Conservation (phyloP, 2,888 invertebrate species). For the Cryptocephalus primarius region DNA sequence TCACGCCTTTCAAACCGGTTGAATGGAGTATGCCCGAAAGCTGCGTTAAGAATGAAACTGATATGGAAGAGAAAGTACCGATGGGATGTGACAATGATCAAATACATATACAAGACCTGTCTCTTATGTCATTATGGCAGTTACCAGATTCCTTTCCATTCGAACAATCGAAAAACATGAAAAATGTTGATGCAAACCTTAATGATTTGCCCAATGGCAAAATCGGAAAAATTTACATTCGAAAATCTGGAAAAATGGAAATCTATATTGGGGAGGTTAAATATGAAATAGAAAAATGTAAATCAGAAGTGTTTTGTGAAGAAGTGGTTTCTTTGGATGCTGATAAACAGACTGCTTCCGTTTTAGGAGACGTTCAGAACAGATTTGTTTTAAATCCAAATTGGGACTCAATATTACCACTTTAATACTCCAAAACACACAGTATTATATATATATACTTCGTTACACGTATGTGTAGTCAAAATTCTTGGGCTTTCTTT, state of each 20-base stretch:
- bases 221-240: constrained; percentile 11
- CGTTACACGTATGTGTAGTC: too few relatives aligned
- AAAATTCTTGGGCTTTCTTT: too few relatives aligned
- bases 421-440: constrained; percentile 7
- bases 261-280: constrained; percentile 9
- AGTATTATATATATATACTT: constrained; percentile 5
- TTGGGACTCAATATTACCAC: constrained; percentile 7
- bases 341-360: constrained; percentile 4
- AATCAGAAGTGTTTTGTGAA: constrained; percentile 7
- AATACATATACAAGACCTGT: constrained; percentile 5
- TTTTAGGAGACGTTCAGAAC: constrained; percentile 8
- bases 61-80: constrained; percentile 1
- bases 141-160: constrained; percentile 30
- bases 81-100: too few relatives aligned
- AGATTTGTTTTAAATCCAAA: constrained; percentile 9
- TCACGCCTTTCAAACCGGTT: constrained; percentile 3
- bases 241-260: constrained; percentile 13
- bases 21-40: constrained; percentile 5
- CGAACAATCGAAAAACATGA: constrained; percentile 2
- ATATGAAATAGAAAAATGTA: constrained; percentile 7
- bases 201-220: constrained; percentile 11
- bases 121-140: constrained; percentile 25
- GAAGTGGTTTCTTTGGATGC: constrained; percentile 7
- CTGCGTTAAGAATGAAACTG: constrained; percentile 3
- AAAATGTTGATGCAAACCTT: constrained; percentile 6